These are phyloP conservation scores for Chromoteleia sp. DNA, from an alignment of 2,888 invertebrate species.

Conservation along the genomic window DNA sequence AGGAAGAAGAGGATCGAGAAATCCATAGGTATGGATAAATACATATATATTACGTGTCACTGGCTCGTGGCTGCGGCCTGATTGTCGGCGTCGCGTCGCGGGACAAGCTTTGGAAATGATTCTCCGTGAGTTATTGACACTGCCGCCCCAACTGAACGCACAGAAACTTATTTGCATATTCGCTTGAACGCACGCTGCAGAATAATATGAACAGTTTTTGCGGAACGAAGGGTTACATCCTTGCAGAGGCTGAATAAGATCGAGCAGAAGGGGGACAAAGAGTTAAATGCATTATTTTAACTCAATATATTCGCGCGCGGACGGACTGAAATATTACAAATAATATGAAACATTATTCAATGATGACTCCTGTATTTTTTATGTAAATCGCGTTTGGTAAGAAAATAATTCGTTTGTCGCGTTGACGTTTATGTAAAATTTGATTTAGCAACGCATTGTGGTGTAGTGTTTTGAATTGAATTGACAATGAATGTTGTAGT, in stretches of 20 bases:
- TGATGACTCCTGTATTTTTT: constrained; percentile 68
- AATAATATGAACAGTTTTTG: constrained; percentile 71
- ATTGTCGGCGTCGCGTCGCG: constrained; percentile 71
- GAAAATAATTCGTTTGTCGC: constrained; percentile 68
- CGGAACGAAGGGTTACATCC: constrained; percentile 70
- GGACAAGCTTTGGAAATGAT: constrained; percentile 76
- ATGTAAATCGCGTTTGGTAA: constrained; percentile 62
- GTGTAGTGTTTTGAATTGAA: constrained; percentile 64
- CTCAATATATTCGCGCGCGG: constrained; percentile 63
- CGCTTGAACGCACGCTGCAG: constrained; percentile 73
- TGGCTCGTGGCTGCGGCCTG: constrained; percentile 71
- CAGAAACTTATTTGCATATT: constrained; percentile 75
- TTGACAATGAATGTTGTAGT: constrained; percentile 67
- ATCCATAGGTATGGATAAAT: constrained; percentile 56
- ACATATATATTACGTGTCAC: constrained; percentile 69
- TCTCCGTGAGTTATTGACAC: constrained; percentile 79
- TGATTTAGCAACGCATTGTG: constrained; percentile 69
- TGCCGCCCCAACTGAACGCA: constrained; percentile 73
- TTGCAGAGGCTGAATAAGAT: constrained; percentile 69
- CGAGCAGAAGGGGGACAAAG: constrained; percentile 65
- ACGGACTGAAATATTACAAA: constrained; percentile 66
- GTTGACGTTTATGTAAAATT: constrained; percentile 68
- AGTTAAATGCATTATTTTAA: constrained; percentile 70
- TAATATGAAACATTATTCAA: constrained; percentile 68
- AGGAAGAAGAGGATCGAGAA: constrained; percentile 44